phyloP scores from a whole-genome alignment of 2,113 vertebrate genomes.

The Pristiophorus japonicus region DNA sequence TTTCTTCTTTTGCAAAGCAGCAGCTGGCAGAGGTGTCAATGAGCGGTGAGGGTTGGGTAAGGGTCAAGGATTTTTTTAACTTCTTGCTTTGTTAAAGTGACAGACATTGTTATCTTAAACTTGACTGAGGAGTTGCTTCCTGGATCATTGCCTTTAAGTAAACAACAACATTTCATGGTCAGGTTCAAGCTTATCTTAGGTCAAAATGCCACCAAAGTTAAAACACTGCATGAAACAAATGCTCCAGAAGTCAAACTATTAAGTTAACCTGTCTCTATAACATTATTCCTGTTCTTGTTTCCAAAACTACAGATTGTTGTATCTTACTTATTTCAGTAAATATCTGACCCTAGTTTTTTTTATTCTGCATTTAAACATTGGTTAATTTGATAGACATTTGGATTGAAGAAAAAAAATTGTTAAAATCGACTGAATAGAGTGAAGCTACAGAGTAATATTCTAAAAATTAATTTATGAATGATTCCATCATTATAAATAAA shows the following conservation, averaged over 20 bases:
- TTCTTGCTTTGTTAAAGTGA: slow-evolving; percentile 44
- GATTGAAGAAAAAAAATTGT: not conserved
- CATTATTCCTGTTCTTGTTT: not conserved
- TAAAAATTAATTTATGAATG: not conserved
- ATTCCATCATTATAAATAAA: not conserved
- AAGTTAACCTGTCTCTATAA: not conserved
- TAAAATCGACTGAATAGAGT: not conserved
- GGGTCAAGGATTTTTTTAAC: slow-evolving; percentile 46
- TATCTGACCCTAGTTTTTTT: too few relatives aligned
- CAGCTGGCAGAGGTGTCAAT: not conserved
- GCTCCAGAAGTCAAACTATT: not conserved
- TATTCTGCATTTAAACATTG: not conserved
- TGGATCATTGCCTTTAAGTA: slow-evolving; percentile 57
- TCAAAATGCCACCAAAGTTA: slow-evolving; percentile 39
- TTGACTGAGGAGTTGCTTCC: slow-evolving; percentile 47
- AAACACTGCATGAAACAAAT: not conserved
- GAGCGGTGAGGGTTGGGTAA: slow-evolving; percentile 40
- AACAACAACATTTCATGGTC: slow-evolving; percentile 53
- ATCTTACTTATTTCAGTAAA: not conserved
- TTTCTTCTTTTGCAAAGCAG: not conserved
- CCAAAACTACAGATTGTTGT: not conserved
- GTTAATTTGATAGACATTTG: not conserved
- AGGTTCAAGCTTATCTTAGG: slow-evolving; percentile 49
- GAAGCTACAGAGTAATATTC: not conserved
- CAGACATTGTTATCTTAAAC: slow-evolving; percentile 49